Percentiles rank a stretch among this genome's conserved stretches.
These are phyloP conservation scores for Ophion obscuratus DNA, from an alignment of 2,888 invertebrate genomes.

Conservation along the genomic window DNA sequence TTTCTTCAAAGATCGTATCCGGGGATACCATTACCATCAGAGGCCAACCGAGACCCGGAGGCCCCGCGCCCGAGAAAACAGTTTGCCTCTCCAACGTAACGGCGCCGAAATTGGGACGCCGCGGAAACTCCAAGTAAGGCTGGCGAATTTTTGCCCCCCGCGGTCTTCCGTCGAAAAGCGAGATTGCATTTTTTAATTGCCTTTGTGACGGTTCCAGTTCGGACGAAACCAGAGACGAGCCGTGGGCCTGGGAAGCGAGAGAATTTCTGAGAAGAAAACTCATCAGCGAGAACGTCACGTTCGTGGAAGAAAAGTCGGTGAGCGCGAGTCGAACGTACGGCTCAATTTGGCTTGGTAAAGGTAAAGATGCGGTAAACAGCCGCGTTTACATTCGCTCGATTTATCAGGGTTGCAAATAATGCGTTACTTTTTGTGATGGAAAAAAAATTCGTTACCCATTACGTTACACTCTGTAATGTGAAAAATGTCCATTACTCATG, in stretches of 20 bases:
- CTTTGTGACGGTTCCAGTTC: slow-evolving; percentile 49
- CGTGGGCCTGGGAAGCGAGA: slow-evolving; percentile 98
- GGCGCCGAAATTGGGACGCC: slow-evolving; percentile 95
- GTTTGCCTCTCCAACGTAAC: slow-evolving; percentile 95
- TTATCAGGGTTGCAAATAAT: too few species aligned
- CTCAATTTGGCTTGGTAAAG: slow-evolving; percentile 93
- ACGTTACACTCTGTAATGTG: too few species aligned
- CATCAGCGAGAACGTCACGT: slow-evolving; percentile 95
- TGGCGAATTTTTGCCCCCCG: background rate
- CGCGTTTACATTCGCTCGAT: too few species aligned
- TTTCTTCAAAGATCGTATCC: slow-evolving; percentile 91
- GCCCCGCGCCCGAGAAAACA: slow-evolving; percentile 96
- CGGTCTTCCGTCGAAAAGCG: background rate
- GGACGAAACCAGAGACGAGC: slow-evolving; percentile 93
- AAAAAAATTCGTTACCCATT: too few species aligned
- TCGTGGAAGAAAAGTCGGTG: slow-evolving; percentile 93
- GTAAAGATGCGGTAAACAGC: slow-evolving; percentile 80
- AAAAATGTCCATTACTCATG: too few species aligned
- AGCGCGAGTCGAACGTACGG: slow-evolving; percentile 96
- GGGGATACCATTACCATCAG: slow-evolving; percentile 98
- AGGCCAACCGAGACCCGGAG: slow-evolving; percentile 92
- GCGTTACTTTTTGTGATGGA: too few species aligned
- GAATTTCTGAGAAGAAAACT: slow-evolving; percentile 97
- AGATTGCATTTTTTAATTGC: background rate
- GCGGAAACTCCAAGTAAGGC: slow-evolving; percentile 86